A percentile compares a stretch with the other conserved stretches of the same genome.
Conservation (phyloP, 2,797 vertebrate genomes). For the Danio aesculapii region DNA sequence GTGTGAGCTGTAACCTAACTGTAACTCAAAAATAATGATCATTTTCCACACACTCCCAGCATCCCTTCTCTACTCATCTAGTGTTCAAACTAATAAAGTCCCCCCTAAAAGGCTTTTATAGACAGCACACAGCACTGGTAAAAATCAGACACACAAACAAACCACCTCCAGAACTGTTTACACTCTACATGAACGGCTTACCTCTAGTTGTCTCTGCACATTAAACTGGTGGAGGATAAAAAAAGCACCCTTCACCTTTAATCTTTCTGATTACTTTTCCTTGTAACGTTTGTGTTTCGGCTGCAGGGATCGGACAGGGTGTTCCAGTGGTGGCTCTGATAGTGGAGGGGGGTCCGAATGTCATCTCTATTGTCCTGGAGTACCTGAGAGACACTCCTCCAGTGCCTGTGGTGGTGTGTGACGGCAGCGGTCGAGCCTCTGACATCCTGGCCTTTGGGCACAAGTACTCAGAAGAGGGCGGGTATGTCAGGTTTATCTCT, state of each 20-base stretch:
- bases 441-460: slow-evolving; percentile 99
- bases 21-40: not conserved
- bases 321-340: slow-evolving; percentile 98
- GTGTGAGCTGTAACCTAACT: not conserved
- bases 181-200: not conserved
- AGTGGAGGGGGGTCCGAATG: slow-evolving; percentile 96
- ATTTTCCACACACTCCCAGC: not conserved
- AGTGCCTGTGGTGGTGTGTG: slow-evolving; percentile 96
- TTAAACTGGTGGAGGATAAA: not conserved
- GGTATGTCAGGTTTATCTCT: slow-evolving; percentile 78
- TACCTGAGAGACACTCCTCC: slow-evolving; percentile 97
- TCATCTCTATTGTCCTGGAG: slow-evolving; percentile 97
- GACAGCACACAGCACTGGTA: not conserved
- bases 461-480: slow-evolving; percentile 98
- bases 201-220: slow-evolving; percentile 19
- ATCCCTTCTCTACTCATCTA: not conserved
- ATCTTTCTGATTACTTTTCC: slow-evolving; percentile 33
- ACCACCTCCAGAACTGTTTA: not conserved
- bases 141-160: slow-evolving; percentile 21
- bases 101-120: not conserved
- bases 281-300: slow-evolving; percentile 31
- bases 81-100: not conserved
- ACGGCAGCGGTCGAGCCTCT: slow-evolving; percentile 95
- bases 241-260: slow-evolving; percentile 19
- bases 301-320: slow-evolving; percentile 94